Base-by-base conservation (phyloP, 2,888 invertebrate genomes). In the Copidosoma aretas region DNA sequence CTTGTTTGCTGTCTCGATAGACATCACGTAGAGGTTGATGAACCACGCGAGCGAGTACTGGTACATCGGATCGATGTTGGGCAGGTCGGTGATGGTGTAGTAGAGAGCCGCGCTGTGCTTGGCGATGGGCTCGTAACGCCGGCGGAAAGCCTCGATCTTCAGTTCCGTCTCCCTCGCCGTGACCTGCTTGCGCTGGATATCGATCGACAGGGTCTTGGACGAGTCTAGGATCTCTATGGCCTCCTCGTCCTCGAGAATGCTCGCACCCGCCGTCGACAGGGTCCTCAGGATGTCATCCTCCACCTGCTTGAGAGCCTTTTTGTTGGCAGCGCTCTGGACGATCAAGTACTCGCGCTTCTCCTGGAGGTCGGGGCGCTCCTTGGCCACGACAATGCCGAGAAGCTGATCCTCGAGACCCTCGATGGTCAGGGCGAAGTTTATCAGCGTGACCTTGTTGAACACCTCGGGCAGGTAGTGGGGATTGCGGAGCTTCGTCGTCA, bases 241-340 rank as follows among this genome's bases (percentile, higher is more conserved):
- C 4, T 88, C 88, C 85, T 96, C 95, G 82, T 97, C 94, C 85
- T 96, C 96, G 71, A 97, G 86, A 79, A 97, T 95, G 81, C 95
- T 94, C 1, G 95, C 94, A 81, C 94, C 91, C 1, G 91, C 87
- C 78, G 92, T 89, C 54, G 93, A 91, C 64, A 97, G 84, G 0
- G 95, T 95, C 77, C 90, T 89, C 59, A 97, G 85, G 76, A 97
- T 96, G 84, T 91, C 92, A 80, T 95, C 93, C 85, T 97, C 96
- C 25, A 94, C 92, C 81, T 77, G 90, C 79, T 93, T 91, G 51
- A 97, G 84, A 1, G 92, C 91, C 67, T 91, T 89, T 80, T 90
- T 90, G 82, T 97, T 95, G 60, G 90, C 89, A 10, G 94, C 94
- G 75, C 91, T 88, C 82, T 93, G 91, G 2, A 93, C 86, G 64